Evolutionary conservation across 1,140 invertebrate species (phyloP).

Genomic region (Rhyacophila brunnea): DNA sequence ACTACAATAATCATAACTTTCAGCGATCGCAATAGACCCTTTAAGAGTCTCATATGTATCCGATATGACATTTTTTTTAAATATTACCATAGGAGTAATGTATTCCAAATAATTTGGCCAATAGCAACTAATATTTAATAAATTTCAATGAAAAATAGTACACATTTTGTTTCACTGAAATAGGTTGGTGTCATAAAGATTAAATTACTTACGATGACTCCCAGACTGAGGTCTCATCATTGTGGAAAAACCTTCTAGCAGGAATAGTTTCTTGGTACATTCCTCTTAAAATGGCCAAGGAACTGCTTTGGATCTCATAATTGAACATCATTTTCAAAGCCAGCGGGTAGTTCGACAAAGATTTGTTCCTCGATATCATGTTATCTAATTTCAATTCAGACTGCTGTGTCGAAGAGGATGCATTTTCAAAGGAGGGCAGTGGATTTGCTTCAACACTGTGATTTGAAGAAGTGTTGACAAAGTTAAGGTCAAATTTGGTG

Average conservation of each 20-base stretch:
- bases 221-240: slow-evolving; percentile 58
- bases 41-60: no score
- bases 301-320: slow-evolving; percentile 83
- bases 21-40: no score
- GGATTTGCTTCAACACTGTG: not conserved
- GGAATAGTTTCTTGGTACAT: slow-evolving; percentile 84
- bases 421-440: not conserved
- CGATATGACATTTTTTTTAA: no score
- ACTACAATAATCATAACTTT: no score
- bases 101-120: no score
- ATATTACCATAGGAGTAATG: no score
- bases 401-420: not conserved
- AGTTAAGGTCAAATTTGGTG: not conserved
- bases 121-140: no score
- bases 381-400: not conserved
- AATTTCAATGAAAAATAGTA: not conserved
- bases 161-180: not conserved
- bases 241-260: slow-evolving; percentile 56
- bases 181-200: no score
- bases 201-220: slow-evolving; percentile 43
- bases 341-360: slow-evolving; percentile 57
- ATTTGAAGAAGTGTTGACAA: not conserved
- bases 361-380: not conserved
- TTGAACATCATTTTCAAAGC: slow-evolving; percentile 93
- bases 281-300: slow-evolving; percentile 69